Percentiles rank a stretch among this genome's conserved stretches.
Conservation (phyloP, 2,113 vertebrate species). For the Ptilonorhynchus violaceus region DNA sequence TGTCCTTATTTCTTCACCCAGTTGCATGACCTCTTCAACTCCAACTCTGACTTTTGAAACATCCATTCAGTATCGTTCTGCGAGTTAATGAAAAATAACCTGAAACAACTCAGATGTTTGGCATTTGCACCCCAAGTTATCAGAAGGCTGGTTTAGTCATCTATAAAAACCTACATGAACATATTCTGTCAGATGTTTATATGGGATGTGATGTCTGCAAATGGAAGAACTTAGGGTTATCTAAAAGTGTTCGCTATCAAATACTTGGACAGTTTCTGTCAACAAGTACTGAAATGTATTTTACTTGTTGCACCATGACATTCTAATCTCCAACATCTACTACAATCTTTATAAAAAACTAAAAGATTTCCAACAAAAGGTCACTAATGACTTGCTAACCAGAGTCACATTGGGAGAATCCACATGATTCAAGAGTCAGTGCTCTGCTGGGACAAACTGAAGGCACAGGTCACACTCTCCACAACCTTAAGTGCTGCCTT, state of each 20-base stretch:
- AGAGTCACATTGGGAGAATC: not conserved
- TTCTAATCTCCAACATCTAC: not conserved
- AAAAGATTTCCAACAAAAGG: not conserved
- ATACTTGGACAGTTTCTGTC: not conserved
- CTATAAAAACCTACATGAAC: not conserved
- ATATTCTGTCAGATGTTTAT: not conserved
- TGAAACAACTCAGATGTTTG: not conserved
- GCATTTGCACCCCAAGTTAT: not conserved
- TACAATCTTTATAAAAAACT: not conserved
- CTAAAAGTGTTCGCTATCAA: not conserved
- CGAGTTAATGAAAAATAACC: slow-evolving; percentile 17
- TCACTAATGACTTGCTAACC: not conserved
- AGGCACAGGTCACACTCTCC: not conserved
- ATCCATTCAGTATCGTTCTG: not conserved
- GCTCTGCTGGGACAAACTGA: not conserved
- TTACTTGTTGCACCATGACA: not conserved
- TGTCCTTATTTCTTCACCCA: not conserved
- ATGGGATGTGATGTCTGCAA: not conserved
- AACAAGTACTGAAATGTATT: not conserved
- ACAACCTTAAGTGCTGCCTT: not conserved
- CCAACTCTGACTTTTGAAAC: not conserved
- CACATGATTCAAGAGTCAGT: not conserved
- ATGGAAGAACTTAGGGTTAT: not conserved
- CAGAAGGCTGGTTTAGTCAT: not conserved
- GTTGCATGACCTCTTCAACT: not conserved